Conservation (phyloP, 2,888 invertebrate species). For the Anarsia innoxiella region DNA sequence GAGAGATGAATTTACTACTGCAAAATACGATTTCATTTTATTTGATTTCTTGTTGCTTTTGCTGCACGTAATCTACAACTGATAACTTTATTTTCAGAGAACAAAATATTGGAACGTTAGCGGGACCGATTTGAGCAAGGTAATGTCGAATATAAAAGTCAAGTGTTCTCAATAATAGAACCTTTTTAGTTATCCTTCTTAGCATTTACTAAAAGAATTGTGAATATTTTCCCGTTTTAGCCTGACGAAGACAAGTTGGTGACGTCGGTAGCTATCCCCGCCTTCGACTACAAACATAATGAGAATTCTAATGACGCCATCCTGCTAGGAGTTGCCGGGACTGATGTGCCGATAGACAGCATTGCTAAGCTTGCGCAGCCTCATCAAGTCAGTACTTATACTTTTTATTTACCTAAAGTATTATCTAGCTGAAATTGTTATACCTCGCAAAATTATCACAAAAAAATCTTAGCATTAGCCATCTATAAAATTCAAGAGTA, state of each 20-base stretch:
- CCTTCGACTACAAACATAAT: constrained; percentile 85
- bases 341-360: constrained; percentile 94
- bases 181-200: no score
- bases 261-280: constrained; percentile 94
- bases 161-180: no score
- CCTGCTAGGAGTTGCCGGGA: constrained; percentile 95
- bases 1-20: no score
- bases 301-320: constrained; percentile 79
- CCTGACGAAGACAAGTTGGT: constrained; percentile 80
- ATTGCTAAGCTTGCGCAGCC: constrained; percentile 92
- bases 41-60: no score
- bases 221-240: constrained; percentile 26
- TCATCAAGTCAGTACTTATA: constrained; percentile 80
- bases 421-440: no score
- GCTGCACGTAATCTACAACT: no score
- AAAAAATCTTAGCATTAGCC: no score
- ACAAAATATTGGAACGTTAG: constrained; percentile 54
- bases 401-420: no score
- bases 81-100: constrained; percentile 43
- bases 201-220: not conserved
- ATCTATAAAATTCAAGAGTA: no score
- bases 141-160: constrained; percentile 20
- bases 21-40: no score
- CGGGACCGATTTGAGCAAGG: constrained; percentile 46
- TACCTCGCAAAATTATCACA: no score